Evolutionary conservation across 1,140 invertebrate genomes (phyloP), one percentile per base, ranked within the genome.

Genomic region (Camponotus pennsylvanicus): DNA sequence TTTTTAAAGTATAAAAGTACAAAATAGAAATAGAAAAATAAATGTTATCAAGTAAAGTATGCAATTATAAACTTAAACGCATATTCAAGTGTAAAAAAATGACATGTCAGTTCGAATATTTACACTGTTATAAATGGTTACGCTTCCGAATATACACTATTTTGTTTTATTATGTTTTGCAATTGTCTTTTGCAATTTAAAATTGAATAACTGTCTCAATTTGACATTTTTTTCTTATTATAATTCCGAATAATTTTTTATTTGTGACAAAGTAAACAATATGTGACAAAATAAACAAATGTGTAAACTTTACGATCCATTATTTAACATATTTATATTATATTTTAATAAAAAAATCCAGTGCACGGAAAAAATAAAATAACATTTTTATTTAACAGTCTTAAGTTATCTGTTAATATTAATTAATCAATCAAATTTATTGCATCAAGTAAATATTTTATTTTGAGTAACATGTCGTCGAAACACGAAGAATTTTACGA

Each of bases 401-500:
- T 18, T 27, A 13, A 63, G 61, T 32, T 34, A 18, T 64, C 6
- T 15, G 0, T 15, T 61, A 52, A 40, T 13, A 18, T 40, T 37
- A 11, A 13, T 67, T 49, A 66, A 66, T 13, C 7, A 21, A 6
- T 67, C 7, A 37, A 55, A 45, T 55, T 15, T 11, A 34, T 34
- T 18, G n/a, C 13, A 52, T 4, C 32, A n/a, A 45, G 11, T 18
- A 27, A 3, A 59, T 52, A 55, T 57, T 27, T 21, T 2, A 27
- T 42, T 82, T 59, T 18, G 18, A 9, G 32, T 6, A 45, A 27
- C 21, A 27, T 21, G 4, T 61, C 9, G 67, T 75, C 79, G 37
- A 63, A 61, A 32, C 40, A 37, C 57, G 6, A 18, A 37, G 42
- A 83, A 49, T 83, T 80, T 67, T 40, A 49, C 6, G 32, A 45